Evolutionary conservation across 2,113 vertebrate species (phyloP).

Genomic region (Pongo pygmaeus): DNA sequence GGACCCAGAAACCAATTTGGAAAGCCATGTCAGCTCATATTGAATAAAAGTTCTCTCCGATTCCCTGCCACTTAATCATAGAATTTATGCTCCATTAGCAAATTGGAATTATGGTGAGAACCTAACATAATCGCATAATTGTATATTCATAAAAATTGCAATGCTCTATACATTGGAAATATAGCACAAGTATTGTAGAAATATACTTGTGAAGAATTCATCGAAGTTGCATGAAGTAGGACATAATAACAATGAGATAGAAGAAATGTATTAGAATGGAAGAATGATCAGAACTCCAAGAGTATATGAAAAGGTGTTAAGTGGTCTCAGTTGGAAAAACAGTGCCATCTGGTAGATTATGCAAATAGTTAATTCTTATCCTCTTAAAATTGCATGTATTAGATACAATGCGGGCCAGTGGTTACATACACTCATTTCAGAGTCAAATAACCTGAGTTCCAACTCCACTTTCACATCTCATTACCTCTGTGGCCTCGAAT

Average conservation of each 20-base stretch:
- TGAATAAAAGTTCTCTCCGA: neutral
- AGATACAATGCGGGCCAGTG: neutral
- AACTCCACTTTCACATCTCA: neutral
- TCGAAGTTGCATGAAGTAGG: neutral
- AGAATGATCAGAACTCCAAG: neutral
- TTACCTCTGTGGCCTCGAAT: neutral
- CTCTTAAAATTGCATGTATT: neutral
- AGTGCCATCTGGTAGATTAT: neutral
- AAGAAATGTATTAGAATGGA: neutral
- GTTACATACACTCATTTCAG: neutral
- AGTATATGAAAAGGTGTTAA: neutral
- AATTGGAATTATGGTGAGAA: neutral
- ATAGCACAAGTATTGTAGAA: neutral
- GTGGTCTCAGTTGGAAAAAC: neutral
- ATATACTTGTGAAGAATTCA: neutral
- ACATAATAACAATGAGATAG: neutral
- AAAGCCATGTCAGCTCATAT: neutral
- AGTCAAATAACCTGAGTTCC: neutral
- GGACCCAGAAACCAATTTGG: neutral
- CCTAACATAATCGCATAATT: neutral
- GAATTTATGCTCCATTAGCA: constrained; percentile 8
- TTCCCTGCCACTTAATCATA: neutral
- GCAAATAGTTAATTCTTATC: neutral
- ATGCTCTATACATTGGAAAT: neutral
- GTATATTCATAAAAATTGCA: neutral